Base-by-base conservation (phyloP, 1,140 invertebrate species). In the Drosophila varians region DNA sequence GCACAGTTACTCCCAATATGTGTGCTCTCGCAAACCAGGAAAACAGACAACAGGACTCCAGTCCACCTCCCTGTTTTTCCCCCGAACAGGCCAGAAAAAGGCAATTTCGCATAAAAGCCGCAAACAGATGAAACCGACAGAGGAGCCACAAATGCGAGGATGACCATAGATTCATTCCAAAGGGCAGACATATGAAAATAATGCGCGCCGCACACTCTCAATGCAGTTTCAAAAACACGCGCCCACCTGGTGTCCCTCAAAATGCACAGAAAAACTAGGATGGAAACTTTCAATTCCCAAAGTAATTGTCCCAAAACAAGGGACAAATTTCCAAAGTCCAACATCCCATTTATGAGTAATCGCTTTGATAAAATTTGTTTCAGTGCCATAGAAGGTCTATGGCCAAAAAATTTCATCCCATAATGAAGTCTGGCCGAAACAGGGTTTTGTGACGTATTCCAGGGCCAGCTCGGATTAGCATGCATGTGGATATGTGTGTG, bases 91-190 rank as follows among this genome's bases (percentile, higher is more conserved):
- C 26, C 31, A 48, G 36, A 65, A 84, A 83, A 84, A 84, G 70
- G 61, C 79, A 86, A 84, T 84, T 84, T 84, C 72, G 61, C 66
- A 86, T 76, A 76, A 84, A 86, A 79, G 80, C 79, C 72, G 66
- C 79, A 84, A 66, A 72, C 80, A 83, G 75, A 86, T 77, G 77
- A 72, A 79, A 64, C 80, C 75, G 56, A 74, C 19, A 79, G 71
- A 55, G 60, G 12, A 77, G 40, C 62, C 64, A 58, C 42, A 74
- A 83, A 56, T 62, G 69, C 14, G 64, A 58, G 70, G 40, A 61
- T 21, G 48, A 60, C 61, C 61, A 60, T 49, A 79, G 80, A 86
- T 84, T 79, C 72, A 73, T 86, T 74, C 65, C 56, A 76, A 58
- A 69, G 79, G 79, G 51, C 71, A 56, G 71, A 66, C 65, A 84